Conservation (phyloP, 2,888 invertebrate genomes). For the Camponotus fellah region DNA sequence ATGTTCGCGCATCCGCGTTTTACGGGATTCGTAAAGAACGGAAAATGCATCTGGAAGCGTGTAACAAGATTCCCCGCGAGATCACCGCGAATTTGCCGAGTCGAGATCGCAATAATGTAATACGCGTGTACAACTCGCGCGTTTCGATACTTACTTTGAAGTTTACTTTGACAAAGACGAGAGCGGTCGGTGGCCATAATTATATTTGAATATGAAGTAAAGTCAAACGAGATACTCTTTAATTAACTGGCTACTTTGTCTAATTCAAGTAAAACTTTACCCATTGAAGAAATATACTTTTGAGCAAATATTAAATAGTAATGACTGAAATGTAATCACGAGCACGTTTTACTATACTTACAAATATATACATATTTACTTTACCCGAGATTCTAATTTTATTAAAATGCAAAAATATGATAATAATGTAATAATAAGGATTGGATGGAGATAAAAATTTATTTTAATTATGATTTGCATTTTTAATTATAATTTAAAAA, state of each 20-base stretch:
- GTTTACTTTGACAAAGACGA: conserved; percentile 8
- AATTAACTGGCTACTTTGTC: conserved; percentile 17
- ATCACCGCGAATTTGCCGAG: background rate
- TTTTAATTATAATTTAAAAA: background rate
- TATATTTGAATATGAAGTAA: background rate
- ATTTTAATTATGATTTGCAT: too few species aligned
- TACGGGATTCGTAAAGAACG: background rate
- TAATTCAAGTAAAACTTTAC: background rate
- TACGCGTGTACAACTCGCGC: background rate
- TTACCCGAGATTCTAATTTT: background rate
- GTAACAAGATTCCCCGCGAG: background rate
- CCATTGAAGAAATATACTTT: background rate
- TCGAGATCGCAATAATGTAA: background rate
- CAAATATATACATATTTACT: background rate
- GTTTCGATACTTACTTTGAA: conserved; percentile 8
- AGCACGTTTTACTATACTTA: background rate
- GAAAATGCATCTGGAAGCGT: background rate
- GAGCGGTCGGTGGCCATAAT: background rate
- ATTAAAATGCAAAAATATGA: background rate
- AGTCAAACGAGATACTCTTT: conserved; percentile 27
- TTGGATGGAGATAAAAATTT: background rate
- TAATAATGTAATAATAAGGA: background rate
- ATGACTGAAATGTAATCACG: conserved; percentile 1
- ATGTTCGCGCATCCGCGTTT: background rate
- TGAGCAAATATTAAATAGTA: background rate